phyloP scores from a whole-genome alignment of 2,888 invertebrate genomes.

The Hypomecis punctinalis region DNA sequence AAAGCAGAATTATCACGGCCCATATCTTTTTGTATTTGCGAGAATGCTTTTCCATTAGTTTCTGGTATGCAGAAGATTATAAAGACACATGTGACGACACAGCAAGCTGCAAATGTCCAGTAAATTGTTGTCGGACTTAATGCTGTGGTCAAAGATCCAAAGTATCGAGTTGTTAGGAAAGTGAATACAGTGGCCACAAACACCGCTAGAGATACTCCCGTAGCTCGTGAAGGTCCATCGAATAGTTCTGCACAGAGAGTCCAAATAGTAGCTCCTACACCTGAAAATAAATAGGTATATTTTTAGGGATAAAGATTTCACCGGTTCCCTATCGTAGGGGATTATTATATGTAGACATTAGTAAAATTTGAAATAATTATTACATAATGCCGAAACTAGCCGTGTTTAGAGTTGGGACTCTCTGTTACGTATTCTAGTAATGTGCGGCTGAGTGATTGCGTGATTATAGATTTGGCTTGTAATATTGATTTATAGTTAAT shows the following conservation, averaged over 20 bases:
- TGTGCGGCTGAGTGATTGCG: too few species aligned
- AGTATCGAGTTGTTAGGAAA: constrained; percentile 52
- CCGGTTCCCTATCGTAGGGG: too few species aligned
- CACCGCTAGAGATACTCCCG: constrained; percentile 50
- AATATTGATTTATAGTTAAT: too few species aligned
- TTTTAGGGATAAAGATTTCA: background rate
- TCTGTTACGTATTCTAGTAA: too few species aligned
- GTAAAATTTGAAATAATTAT: too few species aligned
- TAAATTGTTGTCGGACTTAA: constrained; percentile 60
- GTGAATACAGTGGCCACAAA: constrained; percentile 3
- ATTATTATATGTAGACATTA: too few species aligned
- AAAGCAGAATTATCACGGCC: constrained; percentile 11
- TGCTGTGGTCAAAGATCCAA: constrained; percentile 46
- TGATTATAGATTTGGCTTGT: too few species aligned
- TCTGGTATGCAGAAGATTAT: constrained; percentile 62
- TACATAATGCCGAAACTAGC: too few species aligned
- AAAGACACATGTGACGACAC: constrained; percentile 51
- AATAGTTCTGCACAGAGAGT: constrained; percentile 61
- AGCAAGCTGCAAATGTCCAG: constrained; percentile 40
- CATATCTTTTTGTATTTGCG: constrained; percentile 54
- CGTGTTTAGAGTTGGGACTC: too few species aligned
- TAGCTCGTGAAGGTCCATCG: constrained; percentile 56
- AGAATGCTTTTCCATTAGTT: constrained; percentile 65
- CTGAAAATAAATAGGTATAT: constrained; percentile 45
- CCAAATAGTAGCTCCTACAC: constrained; percentile 63